These are phyloP conservation scores for Mercenaria mercenaria DNA, from an alignment of 1,140 invertebrate genomes.

Conservation along the genomic window DNA sequence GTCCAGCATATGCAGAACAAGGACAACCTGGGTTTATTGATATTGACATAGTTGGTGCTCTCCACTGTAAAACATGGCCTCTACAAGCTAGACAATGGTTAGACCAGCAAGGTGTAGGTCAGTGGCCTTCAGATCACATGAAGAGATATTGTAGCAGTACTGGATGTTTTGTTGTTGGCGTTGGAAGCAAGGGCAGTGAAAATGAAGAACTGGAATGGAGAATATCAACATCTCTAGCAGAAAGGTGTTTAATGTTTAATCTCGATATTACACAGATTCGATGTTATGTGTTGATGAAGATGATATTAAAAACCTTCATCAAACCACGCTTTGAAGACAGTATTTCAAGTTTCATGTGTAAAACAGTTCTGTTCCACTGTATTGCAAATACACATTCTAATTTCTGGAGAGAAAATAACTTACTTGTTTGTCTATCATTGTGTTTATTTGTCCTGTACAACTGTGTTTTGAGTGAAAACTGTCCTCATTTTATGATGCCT, in stretches of 20 bases:
- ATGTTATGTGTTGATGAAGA: slow-evolving; percentile 5
- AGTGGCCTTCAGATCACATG: background rate
- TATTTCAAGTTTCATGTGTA: background rate
- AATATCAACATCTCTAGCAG: background rate
- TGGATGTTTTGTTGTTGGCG: background rate
- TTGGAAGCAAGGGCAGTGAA: background rate
- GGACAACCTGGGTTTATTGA: background rate
- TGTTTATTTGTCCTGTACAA: background rate
- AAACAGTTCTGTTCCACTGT: slow-evolving; percentile 4
- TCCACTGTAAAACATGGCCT: background rate
- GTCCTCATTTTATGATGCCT: slow-evolving; percentile 7
- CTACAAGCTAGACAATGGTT: background rate
- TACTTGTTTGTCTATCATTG: background rate
- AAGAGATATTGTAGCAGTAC: background rate
- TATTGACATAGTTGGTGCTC: background rate
- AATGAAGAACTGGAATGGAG: background rate
- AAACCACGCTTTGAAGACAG: background rate
- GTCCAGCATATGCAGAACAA: background rate
- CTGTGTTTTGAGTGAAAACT: background rate
- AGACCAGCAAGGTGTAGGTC: background rate
- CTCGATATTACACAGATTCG: background rate
- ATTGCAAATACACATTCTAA: background rate
- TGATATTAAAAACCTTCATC: background rate
- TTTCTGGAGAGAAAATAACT: background rate
- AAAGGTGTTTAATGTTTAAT: slow-evolving; percentile 1